Percentiles rank a stretch among this genome's conserved stretches.
phyloP scores from a whole-genome alignment of 2,113 vertebrate genomes.

The Tautogolabrus adspersus region DNA sequence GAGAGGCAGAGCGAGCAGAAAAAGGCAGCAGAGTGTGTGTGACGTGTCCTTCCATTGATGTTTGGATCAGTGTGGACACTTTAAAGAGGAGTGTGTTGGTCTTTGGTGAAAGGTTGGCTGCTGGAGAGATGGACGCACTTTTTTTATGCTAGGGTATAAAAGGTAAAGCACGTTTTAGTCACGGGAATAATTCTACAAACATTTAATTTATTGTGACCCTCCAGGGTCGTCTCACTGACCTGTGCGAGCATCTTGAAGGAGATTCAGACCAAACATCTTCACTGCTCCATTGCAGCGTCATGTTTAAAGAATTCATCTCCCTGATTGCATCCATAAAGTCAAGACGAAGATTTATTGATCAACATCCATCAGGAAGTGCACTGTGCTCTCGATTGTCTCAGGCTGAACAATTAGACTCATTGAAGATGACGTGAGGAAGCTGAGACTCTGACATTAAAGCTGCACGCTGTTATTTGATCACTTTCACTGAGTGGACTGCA shows the following conservation, averaged over 20 bases:
- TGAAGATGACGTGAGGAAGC: slow-evolving; percentile 6
- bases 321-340: not conserved
- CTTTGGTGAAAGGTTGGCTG: slow-evolving; percentile 32
- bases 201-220: no score
- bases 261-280: no score
- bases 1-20: not conserved
- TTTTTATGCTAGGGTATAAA: slow-evolving; percentile 6
- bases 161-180: not conserved
- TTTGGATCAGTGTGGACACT: slow-evolving; percentile 61
- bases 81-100: slow-evolving; percentile 52
- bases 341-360: not conserved
- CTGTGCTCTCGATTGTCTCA: not conserved
- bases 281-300: no score
- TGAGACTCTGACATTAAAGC: not conserved
- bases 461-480: slow-evolving; percentile 1
- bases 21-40: slow-evolving; percentile 5
- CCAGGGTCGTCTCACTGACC: no score
- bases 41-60: slow-evolving; percentile 67
- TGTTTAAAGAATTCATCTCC: no score
- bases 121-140: not conserved
- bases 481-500: not conserved
- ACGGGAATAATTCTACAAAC: not conserved
- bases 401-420: not conserved
- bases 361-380: not conserved
- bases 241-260: no score